Conservation (phyloP, 1,140 invertebrate species). For the Cepaea nemoralis region DNA sequence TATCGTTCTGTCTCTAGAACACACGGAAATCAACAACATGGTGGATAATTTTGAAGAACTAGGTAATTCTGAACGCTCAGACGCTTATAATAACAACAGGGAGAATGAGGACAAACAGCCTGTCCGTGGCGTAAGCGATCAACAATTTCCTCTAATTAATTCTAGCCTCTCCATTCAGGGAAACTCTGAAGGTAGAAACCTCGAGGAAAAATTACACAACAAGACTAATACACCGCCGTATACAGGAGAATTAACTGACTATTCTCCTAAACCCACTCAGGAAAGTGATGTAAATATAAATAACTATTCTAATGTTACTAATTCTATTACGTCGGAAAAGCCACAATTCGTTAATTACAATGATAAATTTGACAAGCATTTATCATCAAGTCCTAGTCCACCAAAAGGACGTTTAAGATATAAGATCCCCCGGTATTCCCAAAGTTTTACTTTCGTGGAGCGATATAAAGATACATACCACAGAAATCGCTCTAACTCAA, state of each 20-base stretch:
- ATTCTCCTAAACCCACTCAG: not conserved
- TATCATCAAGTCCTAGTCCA: not conserved
- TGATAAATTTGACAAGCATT: not conserved
- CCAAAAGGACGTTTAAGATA: not conserved
- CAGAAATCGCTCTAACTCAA: not conserved
- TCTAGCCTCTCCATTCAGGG: no score
- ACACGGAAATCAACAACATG: no score
- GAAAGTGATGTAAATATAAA: not conserved
- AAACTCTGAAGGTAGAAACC: no score
- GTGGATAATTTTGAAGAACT: no score
- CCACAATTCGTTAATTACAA: not conserved
- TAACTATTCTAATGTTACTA: not conserved
- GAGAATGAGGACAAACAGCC: no score
- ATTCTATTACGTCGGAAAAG: not conserved
- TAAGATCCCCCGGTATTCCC: conserved; percentile 42
- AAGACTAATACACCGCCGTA: no score
- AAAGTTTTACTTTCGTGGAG: conserved; percentile 46
- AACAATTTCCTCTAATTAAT: no score
- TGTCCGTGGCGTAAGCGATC: no score
- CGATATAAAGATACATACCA: not conserved
- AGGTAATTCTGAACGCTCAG: no score
- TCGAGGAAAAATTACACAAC: no score
- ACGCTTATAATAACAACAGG: no score
- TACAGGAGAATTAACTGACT: not conserved
- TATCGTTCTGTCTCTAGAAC: no score